These are phyloP conservation scores for Carcharodon carcharias DNA, from an alignment of 2,797 vertebrate species.

Conservation along the genomic window DNA sequence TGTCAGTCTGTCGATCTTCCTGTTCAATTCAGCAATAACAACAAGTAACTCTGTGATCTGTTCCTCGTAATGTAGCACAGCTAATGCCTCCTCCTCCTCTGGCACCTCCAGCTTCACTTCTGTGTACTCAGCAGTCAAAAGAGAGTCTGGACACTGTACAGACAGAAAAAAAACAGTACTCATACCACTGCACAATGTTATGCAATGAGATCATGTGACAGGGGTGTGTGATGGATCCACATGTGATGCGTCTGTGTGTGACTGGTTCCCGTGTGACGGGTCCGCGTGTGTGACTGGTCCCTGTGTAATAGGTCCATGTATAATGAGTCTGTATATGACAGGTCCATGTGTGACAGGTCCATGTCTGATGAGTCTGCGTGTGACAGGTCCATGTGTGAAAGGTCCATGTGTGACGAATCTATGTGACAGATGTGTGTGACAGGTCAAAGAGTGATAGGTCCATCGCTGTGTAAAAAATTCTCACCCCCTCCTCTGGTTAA, in stretches of 20 bases:
- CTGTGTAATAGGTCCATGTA: not conserved
- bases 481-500: too few relatives aligned
- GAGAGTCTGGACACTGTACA: not conserved
- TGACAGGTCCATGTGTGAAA: not conserved
- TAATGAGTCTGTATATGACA: not conserved
- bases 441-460: too few relatives aligned
- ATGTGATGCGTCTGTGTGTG: not conserved
- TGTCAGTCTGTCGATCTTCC: conserved; percentile 59
- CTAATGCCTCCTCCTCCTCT: not conserved
- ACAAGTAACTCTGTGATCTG: conserved; percentile 53
- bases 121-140: not conserved
- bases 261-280: not conserved
- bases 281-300: not conserved
- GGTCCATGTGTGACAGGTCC: too few relatives aligned
- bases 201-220: not conserved
- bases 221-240: not conserved
- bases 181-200: not conserved
- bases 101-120: not conserved
- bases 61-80: conserved; percentile 57
- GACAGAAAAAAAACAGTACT: not conserved
- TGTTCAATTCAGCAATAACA: conserved; percentile 56
- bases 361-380: too few relatives aligned
- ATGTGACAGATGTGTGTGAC: too few relatives aligned
- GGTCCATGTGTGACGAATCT: too few relatives aligned
- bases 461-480: too few relatives aligned